Percentiles rank a stretch among this genome's conserved stretches.
These are phyloP conservation scores for Cheilosia impressa DNA, from an alignment of 2,888 invertebrate genomes.

Conservation along the genomic window DNA sequence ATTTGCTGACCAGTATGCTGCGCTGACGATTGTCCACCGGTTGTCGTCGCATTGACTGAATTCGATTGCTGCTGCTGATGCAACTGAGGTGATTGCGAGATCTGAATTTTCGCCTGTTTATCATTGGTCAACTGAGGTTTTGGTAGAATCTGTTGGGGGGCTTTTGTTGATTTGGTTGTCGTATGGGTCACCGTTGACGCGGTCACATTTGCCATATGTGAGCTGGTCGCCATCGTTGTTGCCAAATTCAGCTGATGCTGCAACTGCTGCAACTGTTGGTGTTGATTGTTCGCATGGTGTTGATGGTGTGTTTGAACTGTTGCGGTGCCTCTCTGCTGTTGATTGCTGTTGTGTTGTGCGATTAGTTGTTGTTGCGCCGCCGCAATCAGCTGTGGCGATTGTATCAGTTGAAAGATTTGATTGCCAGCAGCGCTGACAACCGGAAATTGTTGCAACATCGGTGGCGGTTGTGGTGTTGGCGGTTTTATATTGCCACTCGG, in stretches of 20 bases:
- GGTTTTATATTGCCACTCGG: slow-evolving; percentile 82
- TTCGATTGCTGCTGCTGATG: slow-evolving; percentile 79
- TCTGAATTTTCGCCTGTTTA: slow-evolving; percentile 78
- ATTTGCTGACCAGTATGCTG: slow-evolving; percentile 80
- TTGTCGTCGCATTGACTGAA: slow-evolving; percentile 58
- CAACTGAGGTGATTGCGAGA: slow-evolving; percentile 82
- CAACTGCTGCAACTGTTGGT: slow-evolving; percentile 70
- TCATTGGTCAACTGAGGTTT: slow-evolving; percentile 84
- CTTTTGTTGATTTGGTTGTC: slow-evolving; percentile 78
- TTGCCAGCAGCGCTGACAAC: slow-evolving; percentile 76
- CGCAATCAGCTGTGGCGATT: slow-evolving; percentile 77
- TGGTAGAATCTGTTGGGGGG: slow-evolving; percentile 87
- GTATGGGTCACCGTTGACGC: slow-evolving; percentile 58
- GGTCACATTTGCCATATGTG: slow-evolving; percentile 58
- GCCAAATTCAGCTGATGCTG: slow-evolving; percentile 69
- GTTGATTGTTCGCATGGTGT: slow-evolving; percentile 63
- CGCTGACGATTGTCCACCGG: slow-evolving; percentile 56
- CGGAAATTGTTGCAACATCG: slow-evolving; percentile 80
- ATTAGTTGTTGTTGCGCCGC: slow-evolving; percentile 76
- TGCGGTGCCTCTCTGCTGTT: slow-evolving; percentile 78
- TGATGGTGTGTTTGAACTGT: slow-evolving; percentile 76
- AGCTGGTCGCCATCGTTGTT: slow-evolving; percentile 60
- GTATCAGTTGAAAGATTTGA: slow-evolving; percentile 78
- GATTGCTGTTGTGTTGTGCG: slow-evolving; percentile 72
- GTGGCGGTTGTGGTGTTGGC: slow-evolving; percentile 81